Conservation (phyloP, 2,797 vertebrate genomes). For the Squalus acanthias region DNA sequence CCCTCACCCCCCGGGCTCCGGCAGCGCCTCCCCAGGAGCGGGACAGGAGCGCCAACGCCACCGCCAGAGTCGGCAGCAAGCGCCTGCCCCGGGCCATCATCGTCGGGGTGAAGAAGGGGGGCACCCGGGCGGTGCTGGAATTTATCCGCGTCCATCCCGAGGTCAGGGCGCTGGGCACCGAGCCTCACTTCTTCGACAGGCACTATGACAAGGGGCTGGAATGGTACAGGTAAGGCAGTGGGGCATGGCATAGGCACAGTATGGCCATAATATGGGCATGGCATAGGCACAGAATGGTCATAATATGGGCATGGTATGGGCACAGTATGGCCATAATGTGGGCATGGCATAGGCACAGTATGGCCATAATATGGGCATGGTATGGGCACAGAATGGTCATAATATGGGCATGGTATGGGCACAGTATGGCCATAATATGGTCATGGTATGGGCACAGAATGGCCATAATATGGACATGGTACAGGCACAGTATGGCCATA, state of each 20-base stretch:
- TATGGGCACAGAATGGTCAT: too few relatives aligned
- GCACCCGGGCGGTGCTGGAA: conserved; percentile 56
- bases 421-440: too few relatives aligned
- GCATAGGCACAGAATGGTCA: neutral
- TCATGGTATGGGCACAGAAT: too few relatives aligned
- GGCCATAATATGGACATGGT: neutral
- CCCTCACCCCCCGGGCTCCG: conserved; percentile 50
- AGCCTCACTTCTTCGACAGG: conserved; percentile 73
- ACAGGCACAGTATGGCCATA: neutral
- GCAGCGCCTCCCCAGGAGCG: neutral
- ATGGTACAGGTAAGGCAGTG: conserved; percentile 68
- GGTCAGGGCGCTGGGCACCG: conserved; percentile 66
- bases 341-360: too few relatives aligned
- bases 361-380: neutral
- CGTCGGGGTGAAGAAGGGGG: conserved; percentile 65
- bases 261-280: neutral
- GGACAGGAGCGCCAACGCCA: neutral
- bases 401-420: too few relatives aligned
- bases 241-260: neutral
- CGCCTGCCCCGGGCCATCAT: conserved; percentile 68
- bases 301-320: neutral
- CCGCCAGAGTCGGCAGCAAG: neutral
- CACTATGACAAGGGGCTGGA: conserved; percentile 68
- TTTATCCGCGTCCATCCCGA: conserved; percentile 71
- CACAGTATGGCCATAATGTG: neutral